Conservation (phyloP, 2,888 invertebrate genomes). For the Steinernema carpocapsae region DNA sequence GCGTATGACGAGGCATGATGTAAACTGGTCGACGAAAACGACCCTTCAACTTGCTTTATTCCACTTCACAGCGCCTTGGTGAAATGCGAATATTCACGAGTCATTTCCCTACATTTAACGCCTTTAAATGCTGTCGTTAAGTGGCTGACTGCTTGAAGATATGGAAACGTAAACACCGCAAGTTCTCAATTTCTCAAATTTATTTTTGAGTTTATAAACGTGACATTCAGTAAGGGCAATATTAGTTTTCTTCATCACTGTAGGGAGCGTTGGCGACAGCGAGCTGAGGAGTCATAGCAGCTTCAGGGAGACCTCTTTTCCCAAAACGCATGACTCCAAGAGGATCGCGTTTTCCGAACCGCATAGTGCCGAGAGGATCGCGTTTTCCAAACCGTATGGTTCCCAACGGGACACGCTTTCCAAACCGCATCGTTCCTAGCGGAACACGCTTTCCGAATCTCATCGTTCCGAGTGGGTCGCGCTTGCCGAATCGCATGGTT, state of each 20-base stretch:
- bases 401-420: constrained; percentile 35
- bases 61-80: background rate
- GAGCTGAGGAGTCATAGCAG: background rate
- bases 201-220: background rate
- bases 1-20: background rate
- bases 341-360: constrained; percentile 40
- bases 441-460: constrained; percentile 38
- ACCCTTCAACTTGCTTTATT: background rate
- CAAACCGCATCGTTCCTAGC: constrained; percentile 33
- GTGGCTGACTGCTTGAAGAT: background rate
- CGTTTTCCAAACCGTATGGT: constrained; percentile 39
- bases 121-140: background rate
- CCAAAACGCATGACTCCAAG: constrained; percentile 57
- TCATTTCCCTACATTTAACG: constrained; percentile 22
- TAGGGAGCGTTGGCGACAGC: background rate
- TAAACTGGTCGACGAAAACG: background rate
- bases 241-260: constrained; percentile 12
- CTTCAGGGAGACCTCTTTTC: background rate
- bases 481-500: constrained; percentile 57
- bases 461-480: constrained; percentile 37
- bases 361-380: constrained; percentile 55
- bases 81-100: background rate
- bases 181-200: constrained; percentile 6
- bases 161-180: too few relatives aligned
- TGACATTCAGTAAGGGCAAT: background rate